Evolutionary conservation across 2,113 vertebrate genomes (phyloP), one percentile per base, ranked within the genome.

Genomic region (Tenebrosternarchus preto): DNA sequence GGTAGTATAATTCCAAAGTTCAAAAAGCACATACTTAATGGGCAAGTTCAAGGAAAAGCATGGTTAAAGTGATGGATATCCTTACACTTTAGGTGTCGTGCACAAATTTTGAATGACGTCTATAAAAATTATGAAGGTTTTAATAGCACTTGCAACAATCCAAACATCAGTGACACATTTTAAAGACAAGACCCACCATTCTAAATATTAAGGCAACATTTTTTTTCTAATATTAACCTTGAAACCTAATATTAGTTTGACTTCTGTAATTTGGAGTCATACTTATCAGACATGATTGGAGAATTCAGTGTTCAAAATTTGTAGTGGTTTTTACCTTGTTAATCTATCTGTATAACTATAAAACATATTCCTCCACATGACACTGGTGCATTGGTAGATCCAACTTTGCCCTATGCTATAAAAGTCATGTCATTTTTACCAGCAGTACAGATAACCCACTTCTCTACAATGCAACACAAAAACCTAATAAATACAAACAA

Each of bases 401-500:
- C 2, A 63, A 24, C 17, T 63, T 11, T 73, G 24, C 39, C 59
- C 17, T 29, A 63, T 73, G 24, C 39, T 71, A 8, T 64, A 1
- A 19, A 56, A 27, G 7, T 9, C 5, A 55, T 53, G 9, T 56
- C 20, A 17, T 5, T 20, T 1, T 39, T 59, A 80, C 17, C 56
- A n/a, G 29, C 46, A 3, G 24, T 39, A 55, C 39, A 67, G 22
- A 75, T 46, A 80, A n/a, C 25, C 53, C 46, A 73, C 15, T n/a
- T 53, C 29, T 24, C n/a, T 31, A 74, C 33, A 75, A 68, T 29
- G n/a, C 60, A 73, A 76, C 72, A 55, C 17, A 75, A 24, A 85
- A 64, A 72, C 43, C 72, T 68, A 86, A 88, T 89, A 90, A 91
- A 89, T 88, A 91, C 81, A 73, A 76, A 89, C 81, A 84, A 29